phyloP scores from a whole-genome alignment of 2,888 invertebrate species.

The Dinocampus coccinellae region DNA sequence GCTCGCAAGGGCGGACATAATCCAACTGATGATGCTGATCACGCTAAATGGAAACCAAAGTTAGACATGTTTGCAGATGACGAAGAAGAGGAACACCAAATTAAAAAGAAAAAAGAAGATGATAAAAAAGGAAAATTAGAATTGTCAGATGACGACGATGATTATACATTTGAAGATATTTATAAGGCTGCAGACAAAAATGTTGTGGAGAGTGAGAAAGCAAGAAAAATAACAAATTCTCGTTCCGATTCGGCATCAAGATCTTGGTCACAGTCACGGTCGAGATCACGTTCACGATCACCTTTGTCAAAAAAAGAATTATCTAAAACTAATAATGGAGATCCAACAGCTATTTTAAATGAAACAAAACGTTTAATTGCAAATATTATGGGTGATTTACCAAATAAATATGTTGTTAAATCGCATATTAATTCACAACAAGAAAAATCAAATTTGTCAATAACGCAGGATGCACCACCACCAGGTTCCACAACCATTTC shows the following conservation, averaged over 20 bases:
- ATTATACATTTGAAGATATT: conserved; percentile 87
- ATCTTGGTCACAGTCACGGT: conserved; percentile 61
- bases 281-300: conserved; percentile 53
- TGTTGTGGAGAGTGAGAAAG: conserved; percentile 76
- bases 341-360: conserved; percentile 69
- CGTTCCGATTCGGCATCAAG: conserved; percentile 55
- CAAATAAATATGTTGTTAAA: conserved; percentile 66
- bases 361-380: conserved; percentile 76
- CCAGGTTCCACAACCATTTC: conserved; percentile 33
- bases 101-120: conserved; percentile 50
- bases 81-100: conserved; percentile 52
- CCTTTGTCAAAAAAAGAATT: conserved; percentile 46
- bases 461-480: conserved; percentile 14
- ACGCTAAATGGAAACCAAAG: conserved; percentile 63
- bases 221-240: conserved; percentile 71
- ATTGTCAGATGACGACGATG: conserved; percentile 81
- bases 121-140: conserved; percentile 68
- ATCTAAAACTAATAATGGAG: conserved; percentile 50
- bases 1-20: conserved; percentile 68
- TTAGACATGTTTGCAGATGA: conserved; percentile 66
- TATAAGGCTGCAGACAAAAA: conserved; percentile 83
- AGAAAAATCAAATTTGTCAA: conserved; percentile 19
- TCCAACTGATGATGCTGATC: conserved; percentile 62
- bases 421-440: conserved; percentile 50
- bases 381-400: conserved; percentile 75